Evolutionary conservation across 2,888 invertebrate species (phyloP).

Genomic region (Nycteola revayana): DNA sequence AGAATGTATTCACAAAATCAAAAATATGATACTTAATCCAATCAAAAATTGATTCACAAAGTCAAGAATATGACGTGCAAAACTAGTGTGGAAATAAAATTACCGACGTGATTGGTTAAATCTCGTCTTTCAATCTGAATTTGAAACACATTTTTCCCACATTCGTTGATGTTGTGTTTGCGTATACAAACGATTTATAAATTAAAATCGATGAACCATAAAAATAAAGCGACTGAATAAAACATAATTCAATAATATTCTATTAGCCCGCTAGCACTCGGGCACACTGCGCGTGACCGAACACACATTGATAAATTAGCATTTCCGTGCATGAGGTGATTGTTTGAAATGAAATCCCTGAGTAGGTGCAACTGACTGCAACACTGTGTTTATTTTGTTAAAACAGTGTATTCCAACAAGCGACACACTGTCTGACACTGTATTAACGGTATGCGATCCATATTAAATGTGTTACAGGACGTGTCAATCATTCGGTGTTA

Average conservation of each 20-base stretch:
- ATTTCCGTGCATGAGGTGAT: slow-evolving; percentile 48
- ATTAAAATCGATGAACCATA: no score
- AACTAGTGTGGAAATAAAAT: no score
- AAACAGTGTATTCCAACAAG: slow-evolving; percentile 9
- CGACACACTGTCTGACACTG: slow-evolving; percentile 10
- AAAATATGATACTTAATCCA: no score
- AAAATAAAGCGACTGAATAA: no score
- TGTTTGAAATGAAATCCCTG: slow-evolving; percentile 31
- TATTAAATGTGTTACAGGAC: slow-evolving; percentile 33
- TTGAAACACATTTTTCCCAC: no score
- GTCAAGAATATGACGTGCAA: no score
- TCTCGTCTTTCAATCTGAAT: no score
- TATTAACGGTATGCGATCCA: slow-evolving; percentile 17
- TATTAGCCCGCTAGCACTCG: slow-evolving; percentile 20
- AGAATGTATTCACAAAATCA: no score
- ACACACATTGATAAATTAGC: slow-evolving; percentile 44
- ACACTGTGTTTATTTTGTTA: slow-evolving; percentile 3
- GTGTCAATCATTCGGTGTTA: slow-evolving; percentile 14
- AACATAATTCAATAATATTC: slow-evolving; percentile 20
- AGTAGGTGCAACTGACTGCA: slow-evolving; percentile 20
- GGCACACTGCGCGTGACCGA: slow-evolving; percentile 32
- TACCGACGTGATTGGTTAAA: no score
- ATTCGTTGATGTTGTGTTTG: no score
- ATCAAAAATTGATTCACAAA: no score
- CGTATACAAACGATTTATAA: no score